Evolutionary conservation across 2,113 vertebrate species (phyloP), one percentile per base, ranked within the genome.

Genomic region (Connochaetes taurinus): DNA sequence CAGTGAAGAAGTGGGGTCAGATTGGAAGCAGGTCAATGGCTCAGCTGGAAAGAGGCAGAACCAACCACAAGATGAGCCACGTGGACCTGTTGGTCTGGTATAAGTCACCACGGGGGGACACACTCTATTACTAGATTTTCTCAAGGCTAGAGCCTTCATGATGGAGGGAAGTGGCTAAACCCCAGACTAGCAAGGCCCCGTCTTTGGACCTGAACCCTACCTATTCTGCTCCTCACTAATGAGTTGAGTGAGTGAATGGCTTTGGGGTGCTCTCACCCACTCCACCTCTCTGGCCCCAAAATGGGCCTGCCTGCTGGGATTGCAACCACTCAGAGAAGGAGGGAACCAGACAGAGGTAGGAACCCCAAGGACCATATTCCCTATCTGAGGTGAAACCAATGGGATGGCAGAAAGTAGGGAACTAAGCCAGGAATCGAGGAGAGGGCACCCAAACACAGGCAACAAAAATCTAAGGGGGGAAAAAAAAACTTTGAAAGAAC

Each of bases 81-180:
- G 6, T 2, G 58, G 15, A 33, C 33, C 27, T 76, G 16, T 7
- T 19, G 27, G 83, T 9, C 55, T 47, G 45, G 60, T 16, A 55
- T 1, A 5, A 5, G 55, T n/a, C 6, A 1, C 27, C 9, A 13
- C 19, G 47, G 6, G 53, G 64, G 43, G 74, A 83, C 0, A 7
- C 0, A 2, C 11, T 5, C 55, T 52, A 6, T 45, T 27, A 53
- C 31, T 45, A 78, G 52, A 23, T 0, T 3, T 25, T 7, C 67
- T 74, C 53, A 19, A 81, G 90, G 36, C 21, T 27, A 6, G 29
- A 71, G 25, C 50, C 93, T 62, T 27, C 33, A 4, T 19, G 36
- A 53, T 3, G 62, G 23, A 62, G 31, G 47, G 27, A 82, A 31
- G 21, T 12, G 11, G 25, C 36, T 45, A 7, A 4, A 25, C 5